Evolutionary conservation across 2,797 vertebrate species (phyloP), one percentile per base, ranked within the genome.

Genomic region (Parauchenoglanis ngamensis): DNA sequence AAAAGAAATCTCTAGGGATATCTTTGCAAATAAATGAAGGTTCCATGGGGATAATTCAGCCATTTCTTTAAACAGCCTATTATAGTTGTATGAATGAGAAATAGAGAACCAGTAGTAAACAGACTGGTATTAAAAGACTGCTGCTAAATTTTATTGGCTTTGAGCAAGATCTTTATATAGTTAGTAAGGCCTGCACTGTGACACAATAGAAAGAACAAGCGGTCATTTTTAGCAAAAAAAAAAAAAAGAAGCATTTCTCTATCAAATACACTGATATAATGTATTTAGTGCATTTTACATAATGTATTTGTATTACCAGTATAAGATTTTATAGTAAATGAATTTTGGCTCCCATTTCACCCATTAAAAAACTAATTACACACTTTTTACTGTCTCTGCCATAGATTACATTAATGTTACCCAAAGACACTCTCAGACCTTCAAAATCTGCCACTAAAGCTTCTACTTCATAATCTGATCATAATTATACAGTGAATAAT

Each of bases 321-420:
- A 73, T 25, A 73, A 7, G 11, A 49, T 46, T 46, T 25, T n/a
- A 75, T 13, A 75, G 0, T 28, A 35, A 79, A 35, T 79, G 35
- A 2, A 79, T 83, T 86, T 85, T 19, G 17, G 65, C 44, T 67
- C 54, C 73, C 54, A 25, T 89, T 86, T 85, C 87, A 61, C 76
- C 85, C 76, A 75, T 81, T 78, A 59, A 59, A 59, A 13, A n/a
- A 25, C 54, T 25, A 44, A 63, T 8, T 17, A 15, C 35, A 61
- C 19, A 57, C 19, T 21, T 56, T 3, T 52, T 73, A 23, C 79
- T 87, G 46, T 81, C 0, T 44, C 88, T 11, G 92, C 85, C 87
- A 88, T 91, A 67, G 81, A 84, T 2, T 46, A n/a, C 86, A 94
- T 93, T 94, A 93, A 94, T 94, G 94, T 94, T 90, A 70, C 63